Evolutionary conservation across 2,797 vertebrate species (phyloP), one percentile per base, ranked within the genome.

Genomic region (Esox masquinongy): DNA sequence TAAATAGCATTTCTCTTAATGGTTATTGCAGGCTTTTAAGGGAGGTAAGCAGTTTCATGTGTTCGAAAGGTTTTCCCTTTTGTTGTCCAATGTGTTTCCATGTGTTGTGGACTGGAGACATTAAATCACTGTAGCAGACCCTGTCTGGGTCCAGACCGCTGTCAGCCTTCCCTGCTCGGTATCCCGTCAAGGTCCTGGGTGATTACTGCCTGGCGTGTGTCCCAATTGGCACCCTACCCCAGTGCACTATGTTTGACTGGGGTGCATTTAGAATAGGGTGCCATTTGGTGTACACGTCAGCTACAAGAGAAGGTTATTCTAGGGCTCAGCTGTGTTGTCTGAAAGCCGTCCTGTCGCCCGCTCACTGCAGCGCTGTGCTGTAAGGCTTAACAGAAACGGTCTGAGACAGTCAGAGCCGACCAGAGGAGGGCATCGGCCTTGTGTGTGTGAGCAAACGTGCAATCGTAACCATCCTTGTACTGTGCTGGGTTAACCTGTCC

Each of bases 111-210:
- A 12, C 61, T 24, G 17, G 12, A 64, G 53, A 66, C 68, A 74
- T 69, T 79, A 81, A 80, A 84, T 31, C 64, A 77, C 68, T 78
- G 24, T 39, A 73, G 73, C 47, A 63, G 74, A 71, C 39, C 77
- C 64, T 34, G 67, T 24, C 31, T 49, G 24, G 6, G 69, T 53
- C 6, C 47, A 31, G 17, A 47, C 29, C 11, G 67, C 29, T 36
- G 67, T 50, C 63, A 24, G 53, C 53, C n/a, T 56, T 24, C 47
- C 43, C 24, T 70, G 19, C 22, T 49, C 39, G 49, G 5, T 70
- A 70, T 70, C 26, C 47, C 68, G 26, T 50, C 26, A 22, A 26
- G 43, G 43, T 26, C 68, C 70, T 43, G 22, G 22, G 53, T 63
- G n/a, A 74, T 1, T 19, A 64, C 14, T 63, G 16, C 16, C 11